Evolutionary conservation across 2,113 vertebrate species (phyloP).

Genomic region (Vulpes ferrilata): DNA sequence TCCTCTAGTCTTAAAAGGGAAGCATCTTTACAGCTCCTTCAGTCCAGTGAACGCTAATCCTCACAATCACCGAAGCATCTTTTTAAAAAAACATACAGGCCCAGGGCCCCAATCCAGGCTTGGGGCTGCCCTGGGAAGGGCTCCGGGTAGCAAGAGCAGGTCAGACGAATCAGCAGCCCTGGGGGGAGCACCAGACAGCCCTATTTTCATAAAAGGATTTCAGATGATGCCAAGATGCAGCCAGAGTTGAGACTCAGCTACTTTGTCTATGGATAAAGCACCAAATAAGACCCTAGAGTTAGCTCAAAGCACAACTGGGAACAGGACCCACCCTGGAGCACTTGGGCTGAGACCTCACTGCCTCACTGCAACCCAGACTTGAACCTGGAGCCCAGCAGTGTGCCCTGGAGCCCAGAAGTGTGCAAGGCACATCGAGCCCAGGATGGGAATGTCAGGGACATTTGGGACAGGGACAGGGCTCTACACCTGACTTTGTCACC

Average conservation of each 20-base stretch:
- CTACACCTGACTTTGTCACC: not conserved
- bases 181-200: accelerated
- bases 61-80: not conserved
- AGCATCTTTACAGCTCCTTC: not conserved
- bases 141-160: too few relatives aligned
- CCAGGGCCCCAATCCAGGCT: not conserved
- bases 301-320: not conserved
- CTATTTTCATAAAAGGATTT: not conserved
- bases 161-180: too few relatives aligned
- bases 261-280: not conserved
- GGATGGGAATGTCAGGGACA: accelerated
- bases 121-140: accelerated
- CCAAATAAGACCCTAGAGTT: not conserved
- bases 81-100: not conserved
- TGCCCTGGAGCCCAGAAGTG: accelerated
- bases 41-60: not conserved
- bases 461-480: not conserved
- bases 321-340: not conserved
- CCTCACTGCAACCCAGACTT: not conserved
- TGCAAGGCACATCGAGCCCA: accelerated
- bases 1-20: not conserved
- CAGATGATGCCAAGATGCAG: not conserved
- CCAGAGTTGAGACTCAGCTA: not conserved
- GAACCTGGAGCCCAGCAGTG: accelerated
- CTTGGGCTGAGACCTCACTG: not conserved